A percentile compares a stretch with the other conserved stretches of the same genome.
Evolutionary conservation across 2,797 vertebrate genomes (phyloP).

Genomic region (Cossypha caffra): DNA sequence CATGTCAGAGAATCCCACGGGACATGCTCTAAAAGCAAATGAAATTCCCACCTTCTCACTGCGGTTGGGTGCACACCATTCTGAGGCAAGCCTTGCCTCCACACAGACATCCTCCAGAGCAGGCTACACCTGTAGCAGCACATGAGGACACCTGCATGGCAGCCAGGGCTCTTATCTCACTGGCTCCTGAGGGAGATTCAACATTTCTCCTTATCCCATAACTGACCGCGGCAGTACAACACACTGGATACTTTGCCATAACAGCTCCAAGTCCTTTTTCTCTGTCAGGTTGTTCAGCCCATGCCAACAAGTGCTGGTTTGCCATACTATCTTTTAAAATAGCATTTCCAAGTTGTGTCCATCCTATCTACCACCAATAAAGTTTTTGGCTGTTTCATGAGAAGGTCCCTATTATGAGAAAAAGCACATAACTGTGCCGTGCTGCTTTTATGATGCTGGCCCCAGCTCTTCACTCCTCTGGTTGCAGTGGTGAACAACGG

Average conservation of each 20-base stretch:
- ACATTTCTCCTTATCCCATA: neutral
- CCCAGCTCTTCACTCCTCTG: neutral
- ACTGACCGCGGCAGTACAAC: neutral
- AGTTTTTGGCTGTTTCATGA: neutral
- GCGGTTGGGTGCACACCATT: rapidly evolving
- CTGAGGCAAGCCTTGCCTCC: neutral
- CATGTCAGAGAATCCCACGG: neutral
- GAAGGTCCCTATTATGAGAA: rapidly evolving
- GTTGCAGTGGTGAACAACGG: rapidly evolving
- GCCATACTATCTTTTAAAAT: neutral
- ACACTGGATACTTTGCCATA: neutral
- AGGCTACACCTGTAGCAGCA: neutral
- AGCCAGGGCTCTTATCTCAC: neutral
- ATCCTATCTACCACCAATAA: neutral
- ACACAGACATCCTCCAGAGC: neutral
- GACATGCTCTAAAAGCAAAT: neutral
- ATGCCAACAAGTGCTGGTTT: neutral
- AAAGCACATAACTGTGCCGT: rapidly evolving
- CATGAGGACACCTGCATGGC: rapidly evolving
- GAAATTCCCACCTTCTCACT: neutral
- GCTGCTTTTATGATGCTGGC: neutral
- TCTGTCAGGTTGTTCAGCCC: neutral
- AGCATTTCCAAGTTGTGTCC: neutral
- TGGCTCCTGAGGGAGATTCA: rapidly evolving
- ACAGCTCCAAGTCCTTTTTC: neutral